Conservation (phyloP, 2,113 vertebrate species). For the Halcyon senegalensis region DNA sequence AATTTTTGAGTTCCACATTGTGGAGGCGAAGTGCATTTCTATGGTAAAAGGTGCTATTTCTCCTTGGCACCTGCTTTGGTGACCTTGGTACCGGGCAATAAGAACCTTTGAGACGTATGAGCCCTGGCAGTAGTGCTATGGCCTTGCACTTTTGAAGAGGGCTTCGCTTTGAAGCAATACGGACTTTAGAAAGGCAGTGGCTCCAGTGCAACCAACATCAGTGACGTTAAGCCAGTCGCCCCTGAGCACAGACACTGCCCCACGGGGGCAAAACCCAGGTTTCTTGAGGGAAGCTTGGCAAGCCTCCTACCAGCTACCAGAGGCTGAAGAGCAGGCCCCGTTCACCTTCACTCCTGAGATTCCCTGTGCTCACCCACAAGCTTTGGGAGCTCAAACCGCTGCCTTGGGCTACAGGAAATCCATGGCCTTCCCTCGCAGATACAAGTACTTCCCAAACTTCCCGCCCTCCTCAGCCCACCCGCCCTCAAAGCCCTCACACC, state of each 20-base stretch:
- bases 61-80: neutral
- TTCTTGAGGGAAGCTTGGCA: neutral
- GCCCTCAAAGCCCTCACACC: neutral
- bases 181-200: rapidly evolving
- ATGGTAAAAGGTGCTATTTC: neutral
- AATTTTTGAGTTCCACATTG: neutral
- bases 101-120: neutral
- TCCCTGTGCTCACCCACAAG: neutral
- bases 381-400: neutral
- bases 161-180: neutral
- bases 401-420: rapidly evolving
- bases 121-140: rapidly evolving
- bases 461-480: neutral
- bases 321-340: neutral
- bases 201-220: rapidly evolving
- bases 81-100: too few species aligned
- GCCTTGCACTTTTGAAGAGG: neutral
- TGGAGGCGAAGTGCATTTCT: neutral
- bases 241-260: rapidly evolving
- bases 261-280: too few species aligned
- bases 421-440: too few species aligned
- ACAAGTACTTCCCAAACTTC: too few species aligned
- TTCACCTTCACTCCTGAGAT: neutral
- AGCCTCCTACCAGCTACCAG: neutral
- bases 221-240: rapidly evolving